These are phyloP conservation scores for Furnarius figulus DNA, from an alignment of 2,113 vertebrate genomes.

Conservation along the genomic window DNA sequence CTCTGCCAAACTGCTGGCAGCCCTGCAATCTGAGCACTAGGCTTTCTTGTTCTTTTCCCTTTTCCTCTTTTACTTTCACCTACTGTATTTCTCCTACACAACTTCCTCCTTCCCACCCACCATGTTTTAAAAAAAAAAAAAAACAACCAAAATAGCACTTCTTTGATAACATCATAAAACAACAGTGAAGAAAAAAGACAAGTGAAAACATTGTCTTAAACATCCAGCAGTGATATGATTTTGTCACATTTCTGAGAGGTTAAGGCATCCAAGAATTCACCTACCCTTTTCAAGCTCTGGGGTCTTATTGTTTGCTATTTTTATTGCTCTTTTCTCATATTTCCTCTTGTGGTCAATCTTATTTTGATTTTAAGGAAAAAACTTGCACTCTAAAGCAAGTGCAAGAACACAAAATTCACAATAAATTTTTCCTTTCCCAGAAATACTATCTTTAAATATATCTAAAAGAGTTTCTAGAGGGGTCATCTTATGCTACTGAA, in stretches of 20 bases:
- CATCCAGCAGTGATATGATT: not conserved
- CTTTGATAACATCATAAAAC: not conserved
- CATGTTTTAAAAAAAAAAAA: not conserved
- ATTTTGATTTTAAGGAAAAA: not conserved
- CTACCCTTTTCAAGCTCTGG: not conserved
- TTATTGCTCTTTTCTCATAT: not conserved
- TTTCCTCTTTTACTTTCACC: not conserved
- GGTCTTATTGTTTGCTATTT: not conserved
- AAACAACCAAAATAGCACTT: not conserved
- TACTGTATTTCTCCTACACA: not conserved
- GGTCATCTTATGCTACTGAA: not conserved
- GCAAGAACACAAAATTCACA: not conserved
- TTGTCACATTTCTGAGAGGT: not conserved
- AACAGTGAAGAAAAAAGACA: not conserved
- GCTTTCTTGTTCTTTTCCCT: not conserved
- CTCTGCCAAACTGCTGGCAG: not conserved
- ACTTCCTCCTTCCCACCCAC: not conserved
- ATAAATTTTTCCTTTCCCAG: not conserved
- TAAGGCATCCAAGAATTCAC: not conserved
- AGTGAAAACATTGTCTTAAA: not conserved
- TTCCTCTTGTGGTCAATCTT: not conserved
- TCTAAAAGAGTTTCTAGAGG: not conserved
- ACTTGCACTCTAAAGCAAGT: not conserved
- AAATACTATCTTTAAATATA: not conserved
- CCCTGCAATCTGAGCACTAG: not conserved